Percentiles rank a stretch among this genome's conserved stretches.
Evolutionary conservation across 2,888 invertebrate genomes (phyloP).

Genomic region (Morpho deidamia): DNA sequence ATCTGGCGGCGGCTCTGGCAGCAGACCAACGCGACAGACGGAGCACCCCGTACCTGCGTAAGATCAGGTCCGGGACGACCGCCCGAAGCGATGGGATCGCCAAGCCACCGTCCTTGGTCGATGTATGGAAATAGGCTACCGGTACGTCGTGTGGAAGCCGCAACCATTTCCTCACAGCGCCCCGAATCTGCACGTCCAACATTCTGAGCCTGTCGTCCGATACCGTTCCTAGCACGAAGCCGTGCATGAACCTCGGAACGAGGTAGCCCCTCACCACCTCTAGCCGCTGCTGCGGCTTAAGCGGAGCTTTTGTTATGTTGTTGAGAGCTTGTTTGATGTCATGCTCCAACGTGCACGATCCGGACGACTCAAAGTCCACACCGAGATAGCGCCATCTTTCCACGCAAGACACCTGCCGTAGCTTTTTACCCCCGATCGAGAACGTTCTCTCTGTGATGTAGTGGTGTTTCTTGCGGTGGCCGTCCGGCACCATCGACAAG

Average conservation of each 20-base stretch:
- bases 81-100: slow-evolving; percentile 32
- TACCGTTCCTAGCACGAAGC: slow-evolving; percentile 35
- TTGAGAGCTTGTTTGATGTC: slow-evolving; percentile 29
- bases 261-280: slow-evolving; percentile 40
- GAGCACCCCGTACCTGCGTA: slow-evolving; percentile 27
- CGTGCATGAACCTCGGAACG: slow-evolving; percentile 44
- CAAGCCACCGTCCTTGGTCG: slow-evolving; percentile 27
- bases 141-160: slow-evolving; percentile 33
- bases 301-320: slow-evolving; percentile 34
- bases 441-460: no score
- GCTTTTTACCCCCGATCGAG: no score
- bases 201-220: slow-evolving; percentile 30
- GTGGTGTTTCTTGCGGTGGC: background rate
- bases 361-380: slow-evolving; percentile 35
- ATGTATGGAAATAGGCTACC: slow-evolving; percentile 35
- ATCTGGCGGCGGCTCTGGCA: slow-evolving; percentile 16
- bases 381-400: slow-evolving; percentile 36
- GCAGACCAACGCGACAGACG: slow-evolving; percentile 20
- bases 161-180: slow-evolving; percentile 31
- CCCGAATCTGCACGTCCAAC: slow-evolving; percentile 37
- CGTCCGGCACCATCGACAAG: no score
- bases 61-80: slow-evolving; percentile 27
- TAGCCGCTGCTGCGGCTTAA: slow-evolving; percentile 49
- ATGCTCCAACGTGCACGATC: slow-evolving; percentile 29
- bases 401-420: slow-evolving; percentile 13